Base-by-base conservation (phyloP, 2,888 invertebrate species). In the Drosophila robusta region DNA sequence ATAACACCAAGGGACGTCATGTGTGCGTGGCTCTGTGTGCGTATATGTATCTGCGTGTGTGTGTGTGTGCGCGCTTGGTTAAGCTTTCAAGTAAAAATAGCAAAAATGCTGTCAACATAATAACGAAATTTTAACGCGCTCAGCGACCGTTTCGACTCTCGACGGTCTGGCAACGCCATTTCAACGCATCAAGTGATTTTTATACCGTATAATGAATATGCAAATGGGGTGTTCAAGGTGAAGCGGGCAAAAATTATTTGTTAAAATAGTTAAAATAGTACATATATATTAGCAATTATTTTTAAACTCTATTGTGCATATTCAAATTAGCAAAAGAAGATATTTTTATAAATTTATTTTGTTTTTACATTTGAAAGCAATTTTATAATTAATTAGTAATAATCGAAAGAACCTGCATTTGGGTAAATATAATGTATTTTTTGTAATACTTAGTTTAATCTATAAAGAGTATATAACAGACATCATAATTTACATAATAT, bases 11-110 rank as follows among this genome's bases (percentile, higher is more conserved):
- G 87, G 89, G 84, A 86, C 64, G 45, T 47, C 57, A 63, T 57
- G 26, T 60, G 50, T 64, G 46, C 22, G 41, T 49, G 4, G 47
- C 32, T 34, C 24, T 66, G 26, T 46, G 22, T 56, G 34, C 24
- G n/a, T 62, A 36, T 66, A 18, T 70, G 18, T 50, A 1, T 45
- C 51, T 46, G 60, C 47, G 47, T 58, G 44, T 49, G 46, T 47
- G 44, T 70, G 61, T 78, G 64, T 63, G 38, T 62, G 68, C 46
- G 71, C 75, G 81, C 87, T 83, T 84, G 89, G 84, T 88, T 84
- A 88, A 84, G 83, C 89, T 88, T 88, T 88, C 89, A 72, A 86
- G 83, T 87, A 87, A 86, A 89, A 89, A 89, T 82, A 87, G 87
- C 83, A 86, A 87, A 89, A 87, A 77, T 85, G 75, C 89, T 87